A percentile compares a stretch with the other conserved stretches of the same genome.
These are phyloP conservation scores for Nerophis lumbriciformis DNA, from an alignment of 2,113 vertebrate genomes.

Conservation along the genomic window DNA sequence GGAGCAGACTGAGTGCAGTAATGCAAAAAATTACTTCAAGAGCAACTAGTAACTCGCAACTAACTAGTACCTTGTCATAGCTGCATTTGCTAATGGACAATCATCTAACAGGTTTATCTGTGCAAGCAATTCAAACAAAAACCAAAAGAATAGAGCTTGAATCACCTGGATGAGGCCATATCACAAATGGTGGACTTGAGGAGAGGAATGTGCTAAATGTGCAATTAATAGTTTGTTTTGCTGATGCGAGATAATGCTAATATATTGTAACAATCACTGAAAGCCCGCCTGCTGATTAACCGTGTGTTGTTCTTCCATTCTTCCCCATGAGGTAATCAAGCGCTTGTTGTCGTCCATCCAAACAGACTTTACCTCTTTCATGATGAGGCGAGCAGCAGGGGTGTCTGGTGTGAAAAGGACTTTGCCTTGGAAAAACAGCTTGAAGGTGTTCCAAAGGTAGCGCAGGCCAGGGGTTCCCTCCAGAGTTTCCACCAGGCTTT, in stretches of 20 bases:
- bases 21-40: no score
- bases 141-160: conserved; percentile 35
- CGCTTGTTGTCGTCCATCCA: conserved; percentile 1
- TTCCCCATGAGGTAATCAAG: conserved; percentile 5
- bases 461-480: conserved; percentile 82
- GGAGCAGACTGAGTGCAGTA: no score
- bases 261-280: conserved; percentile 33
- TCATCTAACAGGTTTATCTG: neutral
- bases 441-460: conserved; percentile 86
- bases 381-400: conserved; percentile 76
- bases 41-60: no score
- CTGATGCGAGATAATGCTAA: conserved; percentile 35
- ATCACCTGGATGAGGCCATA: conserved; percentile 39
- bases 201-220: conserved; percentile 25
- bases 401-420: conserved; percentile 90
- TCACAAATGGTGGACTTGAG: conserved; percentile 50
- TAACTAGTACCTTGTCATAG: no score
- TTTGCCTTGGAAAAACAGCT: conserved; percentile 85
- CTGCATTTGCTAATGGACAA: no score
- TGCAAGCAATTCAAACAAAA: conserved; percentile 21
- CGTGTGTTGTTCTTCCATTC: conserved; percentile 3
- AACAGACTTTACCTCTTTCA: conserved; percentile 78
- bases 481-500: conserved; percentile 80
- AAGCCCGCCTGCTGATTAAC: conserved; percentile 8
- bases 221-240: conserved; percentile 45